These are phyloP conservation scores for Petrolisthes manimaculis DNA, from an alignment of 2,888 invertebrate genomes.

Conservation along the genomic window DNA sequence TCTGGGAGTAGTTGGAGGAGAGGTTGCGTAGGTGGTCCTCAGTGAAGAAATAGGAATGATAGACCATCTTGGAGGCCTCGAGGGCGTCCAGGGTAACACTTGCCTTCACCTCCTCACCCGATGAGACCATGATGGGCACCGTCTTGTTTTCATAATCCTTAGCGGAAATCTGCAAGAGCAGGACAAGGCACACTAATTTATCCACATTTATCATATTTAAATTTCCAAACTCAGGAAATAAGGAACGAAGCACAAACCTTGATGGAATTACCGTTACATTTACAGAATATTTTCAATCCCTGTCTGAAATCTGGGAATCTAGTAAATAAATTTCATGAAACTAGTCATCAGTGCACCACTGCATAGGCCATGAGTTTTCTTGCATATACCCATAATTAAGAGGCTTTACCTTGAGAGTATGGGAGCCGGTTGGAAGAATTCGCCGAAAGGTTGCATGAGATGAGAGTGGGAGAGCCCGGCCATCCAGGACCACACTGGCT, in stretches of 20 bases:
- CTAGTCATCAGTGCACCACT: too few species aligned
- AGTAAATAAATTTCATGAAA: too few species aligned
- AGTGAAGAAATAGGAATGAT: slow-evolving; percentile 46
- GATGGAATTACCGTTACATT: too few species aligned
- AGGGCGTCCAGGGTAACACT: slow-evolving; percentile 48
- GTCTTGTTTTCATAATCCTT: slow-evolving; percentile 46
- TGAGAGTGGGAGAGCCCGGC: slow-evolving; percentile 13
- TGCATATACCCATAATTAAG: too few species aligned
- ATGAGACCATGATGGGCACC: slow-evolving; percentile 22
- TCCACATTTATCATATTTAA: background rate
- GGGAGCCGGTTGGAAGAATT: slow-evolving; percentile 40
- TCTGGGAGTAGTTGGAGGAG: slow-evolving; percentile 32
- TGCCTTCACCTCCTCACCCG: slow-evolving; percentile 33
- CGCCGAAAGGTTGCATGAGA: slow-evolving; percentile 41
- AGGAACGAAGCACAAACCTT: too few species aligned
- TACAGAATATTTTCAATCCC: too few species aligned
- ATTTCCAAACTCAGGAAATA: too few species aligned
- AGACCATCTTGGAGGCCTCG: slow-evolving; percentile 25
- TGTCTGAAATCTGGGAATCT: too few species aligned
- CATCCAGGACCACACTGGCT: slow-evolving; percentile 44
- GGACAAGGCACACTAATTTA: background rate
- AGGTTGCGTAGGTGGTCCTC: slow-evolving; percentile 49
- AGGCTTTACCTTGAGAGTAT: slow-evolving; percentile 35
- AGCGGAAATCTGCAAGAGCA: slow-evolving; percentile 31
- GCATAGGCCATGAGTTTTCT: too few species aligned